Conservation (phyloP, 1,140 invertebrate species). For the Micrasema longulum region DNA sequence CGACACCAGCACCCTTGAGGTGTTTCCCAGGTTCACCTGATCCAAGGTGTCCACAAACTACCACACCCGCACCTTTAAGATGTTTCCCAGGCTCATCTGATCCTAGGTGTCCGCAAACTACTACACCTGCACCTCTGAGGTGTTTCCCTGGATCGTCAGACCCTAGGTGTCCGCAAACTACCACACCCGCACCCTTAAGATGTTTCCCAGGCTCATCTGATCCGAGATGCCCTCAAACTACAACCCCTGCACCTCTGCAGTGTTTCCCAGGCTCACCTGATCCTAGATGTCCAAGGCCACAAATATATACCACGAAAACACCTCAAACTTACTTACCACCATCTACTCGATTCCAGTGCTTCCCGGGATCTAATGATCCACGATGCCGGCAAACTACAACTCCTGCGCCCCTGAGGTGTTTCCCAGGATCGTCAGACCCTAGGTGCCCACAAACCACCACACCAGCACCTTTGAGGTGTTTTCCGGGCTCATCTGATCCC, state of each 20-base stretch:
- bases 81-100: constrained; percentile 59
- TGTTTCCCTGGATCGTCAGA: constrained; percentile 64
- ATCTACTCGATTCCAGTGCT: constrained; percentile 37
- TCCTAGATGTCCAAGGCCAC: constrained; percentile 51
- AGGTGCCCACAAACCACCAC: constrained; percentile 58
- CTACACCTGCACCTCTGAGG: constrained; percentile 50
- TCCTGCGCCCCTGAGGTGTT: constrained; percentile 45
- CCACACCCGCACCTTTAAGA: constrained; percentile 49
- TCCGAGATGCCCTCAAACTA: constrained; percentile 70
- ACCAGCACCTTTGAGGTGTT: constrained; percentile 58
- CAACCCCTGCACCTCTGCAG: constrained; percentile 58
- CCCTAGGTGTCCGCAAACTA: constrained; percentile 57
- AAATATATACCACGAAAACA: constrained; percentile 53
- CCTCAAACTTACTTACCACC: constrained; percentile 46
- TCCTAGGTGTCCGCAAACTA: constrained; percentile 58
- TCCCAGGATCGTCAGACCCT: constrained; percentile 58
- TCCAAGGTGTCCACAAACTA: constrained; percentile 57
- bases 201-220: constrained; percentile 72
- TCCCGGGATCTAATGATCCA: constrained; percentile 55
- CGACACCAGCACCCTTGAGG: constrained; percentile 40
- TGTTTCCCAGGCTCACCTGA: constrained; percentile 63
- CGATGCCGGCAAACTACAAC: constrained; percentile 56
- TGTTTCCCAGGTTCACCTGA: constrained; percentile 55
- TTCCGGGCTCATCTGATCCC: constrained; percentile 61
- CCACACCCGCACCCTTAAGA: constrained; percentile 59